These are phyloP conservation scores for Drosophila trapezifrons DNA, from an alignment of 1,140 invertebrate species.

Conservation along the genomic window DNA sequence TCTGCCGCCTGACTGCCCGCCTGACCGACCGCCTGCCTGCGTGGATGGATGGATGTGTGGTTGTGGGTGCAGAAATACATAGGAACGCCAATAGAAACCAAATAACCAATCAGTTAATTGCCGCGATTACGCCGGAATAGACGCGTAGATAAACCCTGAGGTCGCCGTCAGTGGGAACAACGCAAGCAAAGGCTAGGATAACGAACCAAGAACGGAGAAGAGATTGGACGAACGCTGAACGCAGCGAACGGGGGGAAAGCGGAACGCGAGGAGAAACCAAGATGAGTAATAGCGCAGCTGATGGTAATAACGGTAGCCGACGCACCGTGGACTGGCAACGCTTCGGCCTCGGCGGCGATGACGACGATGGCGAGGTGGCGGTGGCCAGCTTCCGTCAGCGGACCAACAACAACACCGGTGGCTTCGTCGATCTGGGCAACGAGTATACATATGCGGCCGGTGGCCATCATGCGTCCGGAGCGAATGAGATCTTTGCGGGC, in stretches of 20 bases:
- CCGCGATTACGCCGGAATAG: constrained; percentile 36
- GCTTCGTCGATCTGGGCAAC: constrained; percentile 89
- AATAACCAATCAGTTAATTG: constrained; percentile 45
- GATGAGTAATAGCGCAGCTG: constrained; percentile 73
- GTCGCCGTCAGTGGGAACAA: not conserved
- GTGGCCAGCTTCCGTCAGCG: constrained; percentile 83
- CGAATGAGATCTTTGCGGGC: constrained; percentile 94
- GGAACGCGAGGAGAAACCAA: constrained; percentile 19
- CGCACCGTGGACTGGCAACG: constrained; percentile 79
- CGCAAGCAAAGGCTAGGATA: not conserved
- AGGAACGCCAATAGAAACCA: constrained; percentile 20
- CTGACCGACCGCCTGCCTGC: constrained; percentile 42
- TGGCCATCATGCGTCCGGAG: constrained; percentile 92
- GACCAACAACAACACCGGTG: constrained; percentile 86
- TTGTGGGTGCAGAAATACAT: constrained; percentile 31
- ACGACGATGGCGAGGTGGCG: constrained; percentile 75
- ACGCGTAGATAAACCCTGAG: constrained; percentile 18
- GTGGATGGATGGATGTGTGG: constrained; percentile 46
- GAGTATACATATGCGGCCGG: constrained; percentile 90
- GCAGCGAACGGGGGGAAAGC: constrained; percentile 13
- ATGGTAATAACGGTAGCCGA: constrained; percentile 69
- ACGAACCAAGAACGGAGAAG: constrained; percentile 21
- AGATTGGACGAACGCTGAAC: constrained; percentile 3
- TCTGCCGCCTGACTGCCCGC: not conserved
- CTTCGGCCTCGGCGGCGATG: constrained; percentile 81